Evolutionary conservation across 2,113 vertebrate genomes (phyloP).

Genomic region (Pseudorasbora parva): DNA sequence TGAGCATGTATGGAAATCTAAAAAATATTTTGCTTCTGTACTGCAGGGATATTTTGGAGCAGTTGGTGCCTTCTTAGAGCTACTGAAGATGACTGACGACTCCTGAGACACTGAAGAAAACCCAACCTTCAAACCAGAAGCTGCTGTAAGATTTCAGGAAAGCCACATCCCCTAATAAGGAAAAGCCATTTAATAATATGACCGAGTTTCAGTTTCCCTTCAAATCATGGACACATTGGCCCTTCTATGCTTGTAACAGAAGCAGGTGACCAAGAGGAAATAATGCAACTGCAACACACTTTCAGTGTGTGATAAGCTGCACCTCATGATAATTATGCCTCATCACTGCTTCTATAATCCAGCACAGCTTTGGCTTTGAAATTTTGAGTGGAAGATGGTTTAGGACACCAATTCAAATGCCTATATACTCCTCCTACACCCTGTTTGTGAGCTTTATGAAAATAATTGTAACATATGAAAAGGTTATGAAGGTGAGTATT

Average conservation of each 20-base stretch:
- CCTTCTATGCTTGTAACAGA: neutral
- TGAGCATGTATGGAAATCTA: neutral
- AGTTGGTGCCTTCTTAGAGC: slow-evolving; percentile 85
- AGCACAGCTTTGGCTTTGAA: neutral
- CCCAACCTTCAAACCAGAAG: slow-evolving; percentile 48
- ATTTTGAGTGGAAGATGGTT: slow-evolving; percentile 33
- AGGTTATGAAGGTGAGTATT: slow-evolving; percentile 29
- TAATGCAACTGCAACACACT: neutral
- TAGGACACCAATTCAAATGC: slow-evolving; percentile 36
- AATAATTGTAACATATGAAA: slow-evolving; percentile 27
- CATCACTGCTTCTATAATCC: neutral
- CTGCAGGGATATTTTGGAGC: slow-evolving; percentile 88
- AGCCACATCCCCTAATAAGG: slow-evolving; percentile 44
- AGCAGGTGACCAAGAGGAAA: neutral
- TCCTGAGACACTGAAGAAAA: slow-evolving; percentile 50
- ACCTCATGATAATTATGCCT: neutral
- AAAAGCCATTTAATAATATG: slow-evolving; percentile 47
- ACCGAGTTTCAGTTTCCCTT: neutral
- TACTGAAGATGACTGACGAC: slow-evolving; percentile 73
- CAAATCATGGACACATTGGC: neutral
- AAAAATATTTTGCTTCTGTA: neutral
- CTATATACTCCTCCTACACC: slow-evolving; percentile 13
- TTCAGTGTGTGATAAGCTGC: slow-evolving; percentile 1
- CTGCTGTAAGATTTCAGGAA: slow-evolving; percentile 60
- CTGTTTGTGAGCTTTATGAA: slow-evolving; percentile 41